These are phyloP conservation scores for Meloidogyne floridensis DNA, from an alignment of 1,140 invertebrate species.

Conservation along the genomic window DNA sequence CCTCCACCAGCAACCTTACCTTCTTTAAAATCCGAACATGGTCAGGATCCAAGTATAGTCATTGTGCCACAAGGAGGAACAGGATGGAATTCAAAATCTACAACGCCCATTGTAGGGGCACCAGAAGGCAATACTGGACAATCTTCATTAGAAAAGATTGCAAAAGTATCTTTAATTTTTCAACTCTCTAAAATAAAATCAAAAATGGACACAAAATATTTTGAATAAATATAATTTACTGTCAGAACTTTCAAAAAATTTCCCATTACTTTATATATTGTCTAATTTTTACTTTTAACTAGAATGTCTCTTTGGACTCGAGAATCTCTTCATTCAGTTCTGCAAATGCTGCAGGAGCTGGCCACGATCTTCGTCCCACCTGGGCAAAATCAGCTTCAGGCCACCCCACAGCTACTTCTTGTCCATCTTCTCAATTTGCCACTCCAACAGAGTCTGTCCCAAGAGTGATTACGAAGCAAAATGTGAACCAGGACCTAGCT, in stretches of 20 bases:
- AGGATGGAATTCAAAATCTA: constrained; percentile 60
- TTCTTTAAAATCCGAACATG: constrained; percentile 63
- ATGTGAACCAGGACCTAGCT: constrained; percentile 25
- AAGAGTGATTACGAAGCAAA: neutral
- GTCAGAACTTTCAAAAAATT: no score
- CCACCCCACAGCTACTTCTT: constrained; percentile 1
- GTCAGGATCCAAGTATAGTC: constrained; percentile 58
- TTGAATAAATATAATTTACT: neutral
- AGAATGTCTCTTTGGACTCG: constrained; percentile 29
- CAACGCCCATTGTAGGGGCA: constrained; percentile 18
- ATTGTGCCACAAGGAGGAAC: constrained; percentile 62
- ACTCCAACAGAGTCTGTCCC: neutral
- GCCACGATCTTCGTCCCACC: constrained; percentile 57
- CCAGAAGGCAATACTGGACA: neutral
- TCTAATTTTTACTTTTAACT: neutral
- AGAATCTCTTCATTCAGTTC: constrained; percentile 32
- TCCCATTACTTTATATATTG: no score
- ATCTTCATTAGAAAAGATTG: constrained; percentile 10
- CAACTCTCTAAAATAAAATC: neutral
- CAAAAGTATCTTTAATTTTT: neutral
- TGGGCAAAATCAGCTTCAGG: constrained; percentile 56
- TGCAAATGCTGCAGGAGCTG: constrained; percentile 33
- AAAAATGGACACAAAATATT: neutral
- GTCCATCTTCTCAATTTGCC: neutral
- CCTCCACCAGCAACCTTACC: constrained; percentile 64